Percentiles rank a stretch among this genome's conserved stretches.
Evolutionary conservation across 2,113 vertebrate species (phyloP).

Genomic region (Caracal caracal): DNA sequence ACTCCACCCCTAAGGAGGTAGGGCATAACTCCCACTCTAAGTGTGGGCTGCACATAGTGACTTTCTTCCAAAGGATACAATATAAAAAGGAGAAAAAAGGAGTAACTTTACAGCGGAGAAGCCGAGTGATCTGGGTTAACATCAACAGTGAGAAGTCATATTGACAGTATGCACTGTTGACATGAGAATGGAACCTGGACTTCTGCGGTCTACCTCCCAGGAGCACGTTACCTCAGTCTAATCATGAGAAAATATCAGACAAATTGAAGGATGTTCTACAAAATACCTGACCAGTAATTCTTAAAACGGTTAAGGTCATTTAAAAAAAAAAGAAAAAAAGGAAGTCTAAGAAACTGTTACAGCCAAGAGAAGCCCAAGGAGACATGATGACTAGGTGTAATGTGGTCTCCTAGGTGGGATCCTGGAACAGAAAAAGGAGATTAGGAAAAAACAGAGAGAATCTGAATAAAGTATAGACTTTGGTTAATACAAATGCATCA

Average conservation of each 20-base stretch:
- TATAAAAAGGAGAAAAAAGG: background rate
- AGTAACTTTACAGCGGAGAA: background rate
- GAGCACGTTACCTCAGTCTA: background rate
- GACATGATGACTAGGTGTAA: background rate
- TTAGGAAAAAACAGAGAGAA: background rate
- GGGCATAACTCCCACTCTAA: background rate
- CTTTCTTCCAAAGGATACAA: background rate
- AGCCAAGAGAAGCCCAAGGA: background rate
- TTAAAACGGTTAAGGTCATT: background rate
- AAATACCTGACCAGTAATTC: background rate
- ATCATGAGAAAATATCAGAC: background rate
- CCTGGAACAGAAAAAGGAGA: background rate
- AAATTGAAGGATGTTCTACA: background rate
- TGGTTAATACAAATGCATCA: background rate
- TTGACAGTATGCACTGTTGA: background rate
- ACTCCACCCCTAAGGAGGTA: background rate
- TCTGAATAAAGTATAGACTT: background rate
- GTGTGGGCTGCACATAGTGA: background rate
- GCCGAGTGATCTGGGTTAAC: no score
- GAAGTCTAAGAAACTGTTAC: background rate
- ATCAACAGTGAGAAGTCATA: background rate
- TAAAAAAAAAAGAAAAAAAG: background rate
- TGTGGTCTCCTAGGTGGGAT: background rate
- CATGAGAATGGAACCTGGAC: accelerated
- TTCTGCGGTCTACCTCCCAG: background rate